Base-by-base conservation (phyloP, 2,797 vertebrate species). In the Miopithecus talapoin region DNA sequence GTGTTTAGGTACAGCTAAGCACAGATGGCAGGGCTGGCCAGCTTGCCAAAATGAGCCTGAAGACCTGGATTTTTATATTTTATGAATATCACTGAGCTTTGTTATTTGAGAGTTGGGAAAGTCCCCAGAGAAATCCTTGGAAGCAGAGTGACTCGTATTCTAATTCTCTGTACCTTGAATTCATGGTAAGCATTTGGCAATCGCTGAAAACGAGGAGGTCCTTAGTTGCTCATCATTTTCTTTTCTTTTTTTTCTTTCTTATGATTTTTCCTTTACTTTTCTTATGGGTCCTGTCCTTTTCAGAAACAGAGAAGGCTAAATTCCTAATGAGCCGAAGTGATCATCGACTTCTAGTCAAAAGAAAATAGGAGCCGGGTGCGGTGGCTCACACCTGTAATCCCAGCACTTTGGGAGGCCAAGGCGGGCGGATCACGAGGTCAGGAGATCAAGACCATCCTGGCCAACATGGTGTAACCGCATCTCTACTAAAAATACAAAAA, bases 91-190 rank as follows among this genome's bases (percentile, higher is more conserved):
- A 8, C 43, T 43, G 76, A 97, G 24, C 10, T 61, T 97, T 97
- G 68, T 85, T 59, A 76, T 76, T 61, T 88, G 33, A 72, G 86
- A 97, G 36, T 16, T 83, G 50, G 46, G 80, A 57, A 97, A 95
- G 80, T 97, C 78, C 83, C 89, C n/a, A 28, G 92, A 96, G 80
- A 98, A 98, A 97, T 97, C 86, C 68, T 81, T 53, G 19, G 84
- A 76, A 80, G 78, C 89, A 74, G 55, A 75, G 50, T 64, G 96
- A 68, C n/a, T 96, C 61, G 53, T 4, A 24, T 53, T 97, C 59
- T 93, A 95, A 94, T 92, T 93, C 0, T 0, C 5, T 55, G 22
- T 19, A 10, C 88, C 68, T 33, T 89, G 57, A 97, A 96, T 83
- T 19, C 41, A 14, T 53, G 95, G 94, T 61, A 89, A 72, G 48